Evolutionary conservation across 2,113 vertebrate species (phyloP), one percentile per base, ranked within the genome.

Genomic region (Phyllostomus hastatus): DNA sequence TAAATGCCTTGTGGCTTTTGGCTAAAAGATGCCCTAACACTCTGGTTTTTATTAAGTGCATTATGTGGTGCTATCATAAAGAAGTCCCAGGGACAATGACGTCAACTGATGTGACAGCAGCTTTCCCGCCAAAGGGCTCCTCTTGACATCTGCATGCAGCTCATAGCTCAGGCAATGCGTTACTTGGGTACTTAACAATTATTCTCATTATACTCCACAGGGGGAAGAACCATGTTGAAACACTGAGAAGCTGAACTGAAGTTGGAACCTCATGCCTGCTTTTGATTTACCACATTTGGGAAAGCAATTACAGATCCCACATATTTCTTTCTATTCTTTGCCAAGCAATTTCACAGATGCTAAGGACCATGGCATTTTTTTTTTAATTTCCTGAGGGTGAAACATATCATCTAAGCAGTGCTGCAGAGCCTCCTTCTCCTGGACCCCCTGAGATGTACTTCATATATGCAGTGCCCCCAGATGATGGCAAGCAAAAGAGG

Each of bases 221-320:
- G 75, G 22, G 50, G 41, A 90, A 43, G 66, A 50, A 75, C 85
- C 33, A 57, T 64, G 43, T 31, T 19, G 4, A 26, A 50, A 92
- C 8, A 2, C 2, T n/a, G 46, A 81, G 35, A 91, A 73, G 38
- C 43, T 48, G n/a, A 38, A 43, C 48, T n/a, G 24, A 52, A 50
- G n/a, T 9, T 67, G 59, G 5, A n/a, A 75, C 96, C 38, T 93
- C 67, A 41, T 67, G 84, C 3, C 50, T 88, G 78, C 48, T 96
- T 90, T 95, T 96, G 78, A 75, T 97, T 43, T 88, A 97, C 61
- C 48, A 64, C 64, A 85, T 97, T 95, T 46, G 87, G 79, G 76
- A 97, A 96, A 96, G 59, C 57, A 95, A 72, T 95, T 96, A 48
- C 5, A 59, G 33, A 80, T 33, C 61, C 72, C 82, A 95, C 10